Evolutionary conservation across 2,888 invertebrate species (phyloP).

Genomic region (Drosophila ezoana): DNA sequence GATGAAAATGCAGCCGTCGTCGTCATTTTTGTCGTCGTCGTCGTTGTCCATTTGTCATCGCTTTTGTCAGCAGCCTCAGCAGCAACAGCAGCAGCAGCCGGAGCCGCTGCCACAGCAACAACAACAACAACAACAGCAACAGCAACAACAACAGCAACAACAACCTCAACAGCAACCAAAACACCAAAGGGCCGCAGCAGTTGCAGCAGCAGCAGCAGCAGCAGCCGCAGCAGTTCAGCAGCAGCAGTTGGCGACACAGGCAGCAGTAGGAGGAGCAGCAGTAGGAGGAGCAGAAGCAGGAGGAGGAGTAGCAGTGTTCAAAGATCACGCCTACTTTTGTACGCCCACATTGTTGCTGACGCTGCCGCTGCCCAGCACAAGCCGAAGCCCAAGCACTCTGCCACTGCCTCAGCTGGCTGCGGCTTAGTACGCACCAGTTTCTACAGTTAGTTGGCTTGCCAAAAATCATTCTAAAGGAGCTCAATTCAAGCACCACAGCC

Average conservation of each 20-base stretch:
- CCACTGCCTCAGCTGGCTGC: constrained; percentile 58
- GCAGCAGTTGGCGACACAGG: constrained; percentile 6
- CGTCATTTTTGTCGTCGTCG: constrained; percentile 80
- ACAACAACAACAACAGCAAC: constrained; percentile 19
- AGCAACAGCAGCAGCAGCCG: constrained; percentile 34
- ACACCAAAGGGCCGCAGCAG: constrained; percentile 39
- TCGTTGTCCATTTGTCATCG: constrained; percentile 81
- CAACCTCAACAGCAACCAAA: constrained; percentile 37
- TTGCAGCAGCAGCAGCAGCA: constrained; percentile 29
- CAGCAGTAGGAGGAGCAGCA: constrained; percentile 3
- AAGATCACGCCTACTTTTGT: constrained; percentile 30
- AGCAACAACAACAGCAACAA: constrained; percentile 13
- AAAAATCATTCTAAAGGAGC: constrained; percentile 35
- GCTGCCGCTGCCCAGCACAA: constrained; percentile 29
- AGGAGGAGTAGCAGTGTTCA: constrained; percentile 3
- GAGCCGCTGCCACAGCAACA: constrained; percentile 31
- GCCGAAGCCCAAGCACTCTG: constrained; percentile 36
- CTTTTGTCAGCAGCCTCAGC: constrained; percentile 64
- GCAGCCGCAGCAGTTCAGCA: constrained; percentile 5
- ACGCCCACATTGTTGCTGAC: constrained; percentile 29
- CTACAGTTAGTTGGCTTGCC: constrained; percentile 46
- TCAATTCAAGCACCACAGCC: constrained; percentile 22
- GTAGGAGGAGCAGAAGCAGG: constrained; percentile 8
- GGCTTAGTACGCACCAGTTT: constrained; percentile 49
- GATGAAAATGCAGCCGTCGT: constrained; percentile 83